Base-by-base conservation (phyloP, 2,888 invertebrate species). In the Lathronympha strigana region DNA sequence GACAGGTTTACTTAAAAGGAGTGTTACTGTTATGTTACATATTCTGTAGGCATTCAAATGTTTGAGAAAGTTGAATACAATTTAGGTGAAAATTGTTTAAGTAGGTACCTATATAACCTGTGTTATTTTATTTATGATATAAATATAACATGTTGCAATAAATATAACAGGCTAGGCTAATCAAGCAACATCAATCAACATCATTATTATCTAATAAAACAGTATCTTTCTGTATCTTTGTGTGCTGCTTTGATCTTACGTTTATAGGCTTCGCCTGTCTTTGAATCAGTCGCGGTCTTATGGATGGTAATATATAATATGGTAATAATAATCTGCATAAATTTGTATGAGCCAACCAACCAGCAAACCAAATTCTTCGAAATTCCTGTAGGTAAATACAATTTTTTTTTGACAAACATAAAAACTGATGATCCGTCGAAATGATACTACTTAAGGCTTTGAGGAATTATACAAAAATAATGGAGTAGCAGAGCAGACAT, bases 11-110 rank as follows among this genome's bases (percentile, higher is more conserved):
- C 5, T 31, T 45, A 57, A 15, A 13, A 47, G 40, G 31, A 38
- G 50, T 36, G 21, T 4, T 11, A n/a, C 15, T 51, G 15, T 15
- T 17, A 15, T 40, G 40, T 21, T 50, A 21, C 21, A 53, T 15
- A 23, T 23, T 33, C 54, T 54, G 38, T n/a, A 47, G 19, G 9
- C 38, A 21, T 36, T 55, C 17, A 47, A 36, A 17, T 23, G 40
- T 51, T 17, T 11, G 58, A 51, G 64, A 64, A 60, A 64, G 58
- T 38, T 47, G 45, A 53, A 64, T 51, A 25, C n/a, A 51, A 64
- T 58, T 33, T 28, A 45, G n/a, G n/a, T n/a, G n/a, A 23, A 23
- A 6, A 6, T 13, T 47, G 23, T 21, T 43, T 9, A 0, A 4
- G 4, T 4, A 21, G 17, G n/a, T n/a, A 40, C 8, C 6, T 40